Conservation (phyloP, 2,888 invertebrate genomes). For the Carterocephalus palaemon region DNA sequence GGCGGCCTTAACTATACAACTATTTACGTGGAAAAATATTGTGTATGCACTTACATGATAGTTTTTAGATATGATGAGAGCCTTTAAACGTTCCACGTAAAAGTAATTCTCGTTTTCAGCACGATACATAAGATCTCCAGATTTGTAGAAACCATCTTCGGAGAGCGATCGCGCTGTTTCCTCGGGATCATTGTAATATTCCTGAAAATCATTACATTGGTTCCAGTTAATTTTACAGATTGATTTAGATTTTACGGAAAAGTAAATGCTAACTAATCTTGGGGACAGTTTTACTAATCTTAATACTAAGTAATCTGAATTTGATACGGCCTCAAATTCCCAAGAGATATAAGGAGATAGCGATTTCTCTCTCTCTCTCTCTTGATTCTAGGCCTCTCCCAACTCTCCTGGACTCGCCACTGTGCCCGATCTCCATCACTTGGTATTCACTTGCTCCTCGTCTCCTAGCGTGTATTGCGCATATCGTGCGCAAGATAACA, state of each 20-base stretch:
- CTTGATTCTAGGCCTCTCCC: no score
- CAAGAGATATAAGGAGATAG: not conserved
- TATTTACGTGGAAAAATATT: not conserved
- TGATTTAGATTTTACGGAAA: not conserved
- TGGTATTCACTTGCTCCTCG: not conserved
- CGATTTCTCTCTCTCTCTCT: no score
- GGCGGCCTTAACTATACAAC: no score
- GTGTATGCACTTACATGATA: conserved; percentile 42
- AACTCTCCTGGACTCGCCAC: no score
- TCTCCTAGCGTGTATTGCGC: not conserved
- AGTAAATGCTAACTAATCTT: not conserved
- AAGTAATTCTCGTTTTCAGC: conserved; percentile 47
- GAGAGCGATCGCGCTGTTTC: conserved; percentile 47
- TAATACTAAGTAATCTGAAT: no score
- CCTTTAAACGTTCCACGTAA: conserved; percentile 52
- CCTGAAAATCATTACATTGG: conserved; percentile 29
- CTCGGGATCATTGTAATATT: conserved; percentile 43
- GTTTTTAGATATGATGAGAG: conserved; percentile 51
- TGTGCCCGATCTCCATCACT: no score
- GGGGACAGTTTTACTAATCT: no score
- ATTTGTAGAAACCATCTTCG: conserved; percentile 55
- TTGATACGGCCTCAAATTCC: no score
- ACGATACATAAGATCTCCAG: conserved; percentile 53
- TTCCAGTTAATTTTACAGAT: not conserved
- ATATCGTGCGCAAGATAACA: not conserved